Base-by-base conservation (phyloP, 2,113 vertebrate species). In the Oophaga pumilio region DNA sequence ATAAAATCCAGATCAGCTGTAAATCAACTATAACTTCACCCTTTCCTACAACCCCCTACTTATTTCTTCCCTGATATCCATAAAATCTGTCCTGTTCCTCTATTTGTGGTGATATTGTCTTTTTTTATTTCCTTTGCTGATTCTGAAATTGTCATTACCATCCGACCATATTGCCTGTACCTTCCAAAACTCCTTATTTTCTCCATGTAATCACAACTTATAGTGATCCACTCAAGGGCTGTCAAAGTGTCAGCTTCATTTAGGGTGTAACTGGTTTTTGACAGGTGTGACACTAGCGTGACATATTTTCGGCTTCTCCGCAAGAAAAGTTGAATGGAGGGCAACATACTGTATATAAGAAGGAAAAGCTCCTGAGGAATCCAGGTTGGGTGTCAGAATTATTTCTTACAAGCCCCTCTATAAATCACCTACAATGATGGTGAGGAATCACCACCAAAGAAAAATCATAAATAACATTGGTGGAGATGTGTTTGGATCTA, bases 141-240 rank as follows among this genome's bases (percentile, higher is more conserved):
- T 17, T 80, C 57, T 80, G 78, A 33, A 26, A 62, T 20, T 43
- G 78, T 80, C 56, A 28, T 80, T 80, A 57, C 78, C n/a, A 1
- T 74, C 71, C 43, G 12, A 74, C 71, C 33, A 49, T 18, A 49
- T 62, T 43, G 56, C 33, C 56, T 62, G 60, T 53, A 49, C 26
- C 43, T 53, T 52, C 62, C 81, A 33, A 68, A 50, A 10, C 49
- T 83, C 33, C 62, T 24, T 66, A 68, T 59, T 83, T 68, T 52
- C 64, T 68, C 64, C 81, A 69, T 69, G 81, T 69, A 83, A 83
- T 83, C 81, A n/a, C 64, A 69, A 83, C 62, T 69, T 68, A 83
- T 83, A 50, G 49, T 66, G n/a, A 83, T 68, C 81, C 49, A 68
- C 43, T 18, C n/a, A 53, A 18, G 43, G n/a, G 14, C 62, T 83